phyloP scores from a whole-genome alignment of 1,140 invertebrate species.

The Philopotamus ludificatus region DNA sequence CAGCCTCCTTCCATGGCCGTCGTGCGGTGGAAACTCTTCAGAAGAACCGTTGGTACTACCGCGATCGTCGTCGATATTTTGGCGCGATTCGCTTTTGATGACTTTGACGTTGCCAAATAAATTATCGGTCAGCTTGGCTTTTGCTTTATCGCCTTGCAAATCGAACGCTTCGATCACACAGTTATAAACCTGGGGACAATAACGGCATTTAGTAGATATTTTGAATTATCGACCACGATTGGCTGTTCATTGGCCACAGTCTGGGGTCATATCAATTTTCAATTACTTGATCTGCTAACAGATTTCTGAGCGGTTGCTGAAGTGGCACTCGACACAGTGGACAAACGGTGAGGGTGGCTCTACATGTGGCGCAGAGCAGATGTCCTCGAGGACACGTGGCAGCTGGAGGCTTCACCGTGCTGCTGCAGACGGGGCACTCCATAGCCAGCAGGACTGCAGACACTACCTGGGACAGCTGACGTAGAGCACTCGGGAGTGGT shows the following conservation, averaged over 20 bases:
- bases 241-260: too few relatives aligned
- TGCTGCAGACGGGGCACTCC: slow-evolving; percentile 65
- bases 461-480: slow-evolving; percentile 53
- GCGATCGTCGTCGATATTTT: neutral
- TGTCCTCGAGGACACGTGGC: slow-evolving; percentile 69
- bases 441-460: slow-evolving; percentile 56
- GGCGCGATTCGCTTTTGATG: slow-evolving; percentile 1
- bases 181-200: slow-evolving; percentile 50
- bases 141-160: slow-evolving; percentile 46
- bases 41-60: too few relatives aligned
- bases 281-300: slow-evolving; percentile 57
- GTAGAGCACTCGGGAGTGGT: slow-evolving; percentile 56
- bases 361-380: slow-evolving; percentile 62
- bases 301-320: slow-evolving; percentile 52
- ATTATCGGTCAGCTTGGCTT: slow-evolving; percentile 42
- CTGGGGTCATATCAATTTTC: neutral
- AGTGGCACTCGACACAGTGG: slow-evolving; percentile 60
- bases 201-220: too few relatives aligned
- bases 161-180: slow-evolving; percentile 53
- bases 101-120: slow-evolving; percentile 37
- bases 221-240: too few relatives aligned
- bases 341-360: slow-evolving; percentile 59
- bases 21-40: slow-evolving; percentile 21
- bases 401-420: slow-evolving; percentile 61
- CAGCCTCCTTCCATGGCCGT: slow-evolving; percentile 4